Percentiles rank a stretch among this genome's conserved stretches.
phyloP scores from a whole-genome alignment of 2,113 vertebrate species.

The Crotalus tigris region DNA sequence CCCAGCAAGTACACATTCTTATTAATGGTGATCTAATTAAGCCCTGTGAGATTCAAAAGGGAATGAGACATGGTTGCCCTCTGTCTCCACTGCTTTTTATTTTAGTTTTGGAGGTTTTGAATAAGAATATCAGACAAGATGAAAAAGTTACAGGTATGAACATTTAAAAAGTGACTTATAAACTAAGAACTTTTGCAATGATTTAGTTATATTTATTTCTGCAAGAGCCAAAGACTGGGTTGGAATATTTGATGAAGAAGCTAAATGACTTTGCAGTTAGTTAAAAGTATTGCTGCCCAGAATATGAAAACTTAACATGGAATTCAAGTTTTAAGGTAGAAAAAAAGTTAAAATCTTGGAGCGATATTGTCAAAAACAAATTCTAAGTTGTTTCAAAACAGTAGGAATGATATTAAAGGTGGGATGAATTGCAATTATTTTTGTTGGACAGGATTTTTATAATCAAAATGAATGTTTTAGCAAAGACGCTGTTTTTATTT shows the following conservation, averaged over 20 bases:
- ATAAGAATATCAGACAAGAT: no score
- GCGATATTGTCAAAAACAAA: not conserved
- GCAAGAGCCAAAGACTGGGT: not conserved
- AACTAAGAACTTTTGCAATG: not conserved
- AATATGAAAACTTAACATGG: not conserved
- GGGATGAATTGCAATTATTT: not conserved
- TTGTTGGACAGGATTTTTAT: not conserved
- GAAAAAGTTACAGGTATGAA: no score
- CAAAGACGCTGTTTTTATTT: not conserved
- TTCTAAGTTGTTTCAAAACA: not conserved
- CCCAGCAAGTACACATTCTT: not conserved
- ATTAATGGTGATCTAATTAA: not conserved
- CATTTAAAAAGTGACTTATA: not conserved
- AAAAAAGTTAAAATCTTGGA: not conserved
- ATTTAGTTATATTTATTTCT: not conserved
- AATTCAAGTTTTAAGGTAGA: not conserved
- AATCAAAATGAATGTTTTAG: not conserved
- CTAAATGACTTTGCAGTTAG: not conserved
- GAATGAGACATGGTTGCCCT: not conserved
- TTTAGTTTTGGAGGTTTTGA: not conserved
- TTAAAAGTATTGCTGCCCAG: not conserved
- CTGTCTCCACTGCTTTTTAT: not conserved
- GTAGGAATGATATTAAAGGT: not conserved
- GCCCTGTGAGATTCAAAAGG: not conserved
- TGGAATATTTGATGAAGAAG: not conserved